Conservation (phyloP, 2,797 vertebrate genomes). For the Aeoliscus strigatus region DNA sequence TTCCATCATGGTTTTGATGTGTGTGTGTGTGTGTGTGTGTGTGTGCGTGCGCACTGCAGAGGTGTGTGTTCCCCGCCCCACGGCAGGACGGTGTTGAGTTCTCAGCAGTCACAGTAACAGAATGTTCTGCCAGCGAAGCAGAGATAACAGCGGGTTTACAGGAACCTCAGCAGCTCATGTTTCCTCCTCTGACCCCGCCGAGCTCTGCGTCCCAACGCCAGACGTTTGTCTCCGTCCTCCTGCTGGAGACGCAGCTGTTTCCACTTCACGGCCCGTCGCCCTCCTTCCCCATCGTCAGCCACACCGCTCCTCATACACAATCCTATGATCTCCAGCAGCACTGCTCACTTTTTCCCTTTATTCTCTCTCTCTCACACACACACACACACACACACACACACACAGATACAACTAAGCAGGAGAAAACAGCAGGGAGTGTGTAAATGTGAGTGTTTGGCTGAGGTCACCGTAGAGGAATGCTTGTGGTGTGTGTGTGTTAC, state of each 20-base stretch:
- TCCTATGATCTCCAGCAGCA: conserved; percentile 2
- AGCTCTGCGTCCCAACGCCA: conserved; percentile 28
- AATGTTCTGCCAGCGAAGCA: conserved; percentile 45
- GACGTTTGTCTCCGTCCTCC: conserved; percentile 41
- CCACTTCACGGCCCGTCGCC: conserved; percentile 12
- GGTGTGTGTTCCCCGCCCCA: conserved; percentile 3
- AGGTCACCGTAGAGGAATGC: no score
- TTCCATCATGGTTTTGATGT: no score
- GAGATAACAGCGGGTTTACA: conserved; percentile 45
- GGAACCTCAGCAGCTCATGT: conserved; percentile 33
- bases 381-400: conserved; percentile 6
- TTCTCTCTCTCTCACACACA: conserved; percentile 11
- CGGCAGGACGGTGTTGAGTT: conserved; percentile 18
- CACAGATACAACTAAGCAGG: no score
- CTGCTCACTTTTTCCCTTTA: conserved; percentile 4
- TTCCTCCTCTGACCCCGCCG: conserved; percentile 35
- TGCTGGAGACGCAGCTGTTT: conserved; percentile 47
- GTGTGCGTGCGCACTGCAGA: not conserved
- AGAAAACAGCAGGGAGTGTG: no score
- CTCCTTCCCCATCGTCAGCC: conserved; percentile 23
- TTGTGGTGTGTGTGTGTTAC: no score
- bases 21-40: not conserved
- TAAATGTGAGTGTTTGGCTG: no score
- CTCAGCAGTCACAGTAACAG: conserved; percentile 7
- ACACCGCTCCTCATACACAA: conserved; percentile 1